These are phyloP conservation scores for Spodoptera frugiperda DNA, from an alignment of 1,140 invertebrate species.

Conservation along the genomic window DNA sequence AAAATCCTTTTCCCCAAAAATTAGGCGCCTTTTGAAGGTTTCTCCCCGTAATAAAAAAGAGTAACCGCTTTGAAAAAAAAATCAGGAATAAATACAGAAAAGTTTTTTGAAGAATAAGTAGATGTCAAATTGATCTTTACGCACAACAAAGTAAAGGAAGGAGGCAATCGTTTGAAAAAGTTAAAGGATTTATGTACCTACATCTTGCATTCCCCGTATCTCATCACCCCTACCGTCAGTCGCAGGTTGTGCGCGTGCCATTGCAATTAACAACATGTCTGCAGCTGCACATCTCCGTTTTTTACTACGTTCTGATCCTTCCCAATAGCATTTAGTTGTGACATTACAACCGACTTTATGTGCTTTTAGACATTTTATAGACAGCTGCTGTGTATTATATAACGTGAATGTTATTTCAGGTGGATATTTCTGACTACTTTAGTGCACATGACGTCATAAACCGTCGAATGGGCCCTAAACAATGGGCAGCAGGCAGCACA, in stretches of 20 bases:
- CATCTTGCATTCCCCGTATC: not conserved
- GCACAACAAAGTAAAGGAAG: too few species aligned
- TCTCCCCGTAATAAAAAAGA: too few species aligned
- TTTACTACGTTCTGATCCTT: conserved; percentile 45
- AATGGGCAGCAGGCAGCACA: conserved; percentile 29
- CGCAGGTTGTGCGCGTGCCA: conserved; percentile 63
- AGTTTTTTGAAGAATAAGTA: too few species aligned
- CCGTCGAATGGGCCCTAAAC: conserved; percentile 10
- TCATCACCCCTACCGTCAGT: conserved; percentile 4
- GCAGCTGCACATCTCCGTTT: conserved; percentile 56
- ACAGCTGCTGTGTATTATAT: conserved; percentile 14
- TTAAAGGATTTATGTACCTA: too few species aligned
- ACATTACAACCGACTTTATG: conserved; percentile 29
- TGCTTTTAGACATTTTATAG: conserved; percentile 19
- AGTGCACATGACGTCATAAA: conserved; percentile 30
- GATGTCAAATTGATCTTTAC: too few species aligned
- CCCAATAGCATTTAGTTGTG: conserved; percentile 29
- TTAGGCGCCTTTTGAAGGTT: too few species aligned
- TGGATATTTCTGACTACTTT: not conserved
- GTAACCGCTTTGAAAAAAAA: too few species aligned
- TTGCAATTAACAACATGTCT: conserved; percentile 54
- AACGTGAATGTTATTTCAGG: not conserved
- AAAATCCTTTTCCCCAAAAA: too few species aligned
- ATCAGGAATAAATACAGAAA: too few species aligned
- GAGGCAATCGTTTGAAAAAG: too few species aligned